Evolutionary conservation across 2,797 vertebrate genomes (phyloP).

Genomic region (Nothura maculosa): DNA sequence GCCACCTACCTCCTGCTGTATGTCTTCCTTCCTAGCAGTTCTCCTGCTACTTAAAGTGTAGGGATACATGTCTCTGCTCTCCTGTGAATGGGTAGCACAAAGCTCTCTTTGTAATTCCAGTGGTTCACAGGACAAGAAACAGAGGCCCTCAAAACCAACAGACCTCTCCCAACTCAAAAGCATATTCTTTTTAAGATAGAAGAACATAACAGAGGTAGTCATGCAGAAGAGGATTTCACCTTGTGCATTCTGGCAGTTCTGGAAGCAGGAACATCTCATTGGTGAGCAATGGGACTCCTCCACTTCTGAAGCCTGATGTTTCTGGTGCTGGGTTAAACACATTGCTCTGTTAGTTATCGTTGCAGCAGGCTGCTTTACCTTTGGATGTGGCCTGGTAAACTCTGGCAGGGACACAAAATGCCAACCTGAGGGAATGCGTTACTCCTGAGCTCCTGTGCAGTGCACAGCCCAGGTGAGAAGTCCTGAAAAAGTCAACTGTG

Average conservation of each 20-base stretch:
- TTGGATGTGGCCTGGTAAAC: constrained; percentile 31
- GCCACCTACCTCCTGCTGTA: neutral
- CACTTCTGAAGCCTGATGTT: constrained; percentile 50
- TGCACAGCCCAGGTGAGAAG: neutral
- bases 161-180: neutral
- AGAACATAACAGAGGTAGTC: constrained; percentile 45
- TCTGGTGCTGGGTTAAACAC: neutral
- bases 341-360: constrained; percentile 14
- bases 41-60: neutral
- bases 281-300: constrained; percentile 7
- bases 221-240: constrained; percentile 31
- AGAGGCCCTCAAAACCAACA: neutral
- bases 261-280: constrained; percentile 40
- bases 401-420: neutral
- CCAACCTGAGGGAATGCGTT: neutral
- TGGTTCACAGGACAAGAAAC: constrained; percentile 38
- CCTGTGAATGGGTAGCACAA: neutral
- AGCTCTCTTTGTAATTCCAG: neutral
- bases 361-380: constrained; percentile 33
- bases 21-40: neutral
- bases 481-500: neutral
- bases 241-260: constrained; percentile 33
- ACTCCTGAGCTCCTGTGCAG: neutral
- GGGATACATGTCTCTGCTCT: neutral
- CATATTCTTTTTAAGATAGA: constrained; percentile 56